These are phyloP conservation scores for Cebidichthys violaceus DNA, from an alignment of 2,113 vertebrate species.

Conservation along the genomic window DNA sequence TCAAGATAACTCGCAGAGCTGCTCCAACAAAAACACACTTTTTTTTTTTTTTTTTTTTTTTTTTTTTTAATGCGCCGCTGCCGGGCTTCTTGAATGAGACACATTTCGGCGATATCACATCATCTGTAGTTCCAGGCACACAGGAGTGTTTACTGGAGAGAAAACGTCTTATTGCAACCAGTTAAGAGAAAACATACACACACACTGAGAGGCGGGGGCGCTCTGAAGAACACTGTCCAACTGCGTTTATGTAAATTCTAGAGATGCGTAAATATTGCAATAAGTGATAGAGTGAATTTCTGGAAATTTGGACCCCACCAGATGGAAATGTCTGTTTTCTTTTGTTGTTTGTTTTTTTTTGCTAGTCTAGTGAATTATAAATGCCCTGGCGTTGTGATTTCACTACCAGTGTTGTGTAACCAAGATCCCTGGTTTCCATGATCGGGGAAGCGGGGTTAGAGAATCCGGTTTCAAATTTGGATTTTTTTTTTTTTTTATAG, in stretches of 20 bases:
- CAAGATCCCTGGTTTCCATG: neutral
- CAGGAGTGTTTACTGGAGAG: constrained; percentile 13
- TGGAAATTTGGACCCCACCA: neutral
- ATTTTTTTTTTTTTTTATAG: too few relatives aligned
- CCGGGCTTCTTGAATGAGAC: neutral
- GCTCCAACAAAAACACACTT: neutral
- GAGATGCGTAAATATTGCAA: neutral
- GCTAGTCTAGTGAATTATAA: too few relatives aligned
- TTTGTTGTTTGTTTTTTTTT: neutral
- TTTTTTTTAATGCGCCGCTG: too few relatives aligned
- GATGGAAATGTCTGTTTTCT: neutral
- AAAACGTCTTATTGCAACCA: constrained; percentile 17
- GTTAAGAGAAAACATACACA: constrained; percentile 8
- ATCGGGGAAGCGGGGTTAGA: neutral
- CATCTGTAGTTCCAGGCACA: constrained; percentile 20
- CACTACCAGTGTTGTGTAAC: neutral
- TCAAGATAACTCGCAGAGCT: constrained; percentile 32
- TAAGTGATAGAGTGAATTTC: neutral
- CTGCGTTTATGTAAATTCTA: neutral
- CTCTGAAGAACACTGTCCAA: neutral
- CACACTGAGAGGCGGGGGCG: too few relatives aligned
- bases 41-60: too few relatives aligned
- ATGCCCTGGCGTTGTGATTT: neutral
- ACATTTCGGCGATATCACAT: constrained; percentile 15
- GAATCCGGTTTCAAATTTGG: too few relatives aligned